Evolutionary conservation across 2,797 vertebrate genomes (phyloP), one percentile per base, ranked within the genome.

Genomic region (Cirrhinus mrigala): DNA sequence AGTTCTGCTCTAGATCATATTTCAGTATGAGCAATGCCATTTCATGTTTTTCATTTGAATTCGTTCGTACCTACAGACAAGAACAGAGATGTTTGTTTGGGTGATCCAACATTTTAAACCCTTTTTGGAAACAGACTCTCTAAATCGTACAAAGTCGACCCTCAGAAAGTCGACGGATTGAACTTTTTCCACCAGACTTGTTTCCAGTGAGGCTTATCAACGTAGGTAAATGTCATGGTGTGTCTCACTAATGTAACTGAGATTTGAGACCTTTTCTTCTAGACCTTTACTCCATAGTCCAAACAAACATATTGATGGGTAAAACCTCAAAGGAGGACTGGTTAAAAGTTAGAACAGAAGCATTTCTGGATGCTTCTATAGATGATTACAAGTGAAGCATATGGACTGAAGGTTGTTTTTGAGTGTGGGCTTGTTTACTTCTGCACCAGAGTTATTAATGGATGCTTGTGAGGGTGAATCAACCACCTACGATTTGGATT

Each of bases 121-220:
- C 15, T 29, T 66, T 66, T 66, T 33, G 73, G 79, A 79, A 76
- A 74, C 66, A 70, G 46, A 62, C 44, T 50, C 40, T 62, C 16
- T 79, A 78, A 77, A 52, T 54, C 54, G 29, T 75, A 58, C 33
- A 74, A 18, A 73, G 29, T 48, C 24, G 83, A 58, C 56, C 56
- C 0, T 37, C 54, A 73, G 24, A 83, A 70, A 82, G 81, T 50
- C 76, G 40, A 66, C 6, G 0, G 54, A 52, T 54, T 70, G 44
- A 81, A 82, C 74, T 66, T 88, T 84, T 89, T 89, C 81, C 56
- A 69, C 60, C 78, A 73, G 84, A 81, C 82, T 82, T 74, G 81
- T 54, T 81, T 85, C 79, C 56, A 27, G 75, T 86, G 81, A 68
- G 27, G 78, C 29, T 66, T 66, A 66, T 66, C 64, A 33, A 33